Percentiles rank a stretch among this genome's conserved stretches.
Conservation (phyloP, 2,888 invertebrate species). For the Drosophila ochracea region DNA sequence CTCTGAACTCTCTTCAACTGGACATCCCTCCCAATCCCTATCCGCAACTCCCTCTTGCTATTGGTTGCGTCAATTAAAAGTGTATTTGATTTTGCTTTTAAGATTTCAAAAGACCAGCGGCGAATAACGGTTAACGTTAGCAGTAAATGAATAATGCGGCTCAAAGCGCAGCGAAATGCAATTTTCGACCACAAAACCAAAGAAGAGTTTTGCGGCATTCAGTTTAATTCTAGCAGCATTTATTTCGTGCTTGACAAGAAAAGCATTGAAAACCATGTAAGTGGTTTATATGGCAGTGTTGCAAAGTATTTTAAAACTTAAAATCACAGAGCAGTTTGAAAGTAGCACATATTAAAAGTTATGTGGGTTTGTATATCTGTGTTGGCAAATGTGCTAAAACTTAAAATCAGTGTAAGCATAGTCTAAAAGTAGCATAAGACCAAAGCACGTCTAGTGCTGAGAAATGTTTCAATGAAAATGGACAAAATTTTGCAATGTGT, state of each 20-base stretch:
- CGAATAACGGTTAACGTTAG: slow-evolving; percentile 50
- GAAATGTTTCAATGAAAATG: neutral
- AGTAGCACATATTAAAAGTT: neutral
- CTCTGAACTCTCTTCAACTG: slow-evolving; percentile 30
- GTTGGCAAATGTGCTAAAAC: neutral
- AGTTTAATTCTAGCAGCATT: slow-evolving; percentile 11
- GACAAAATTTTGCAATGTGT: neutral
- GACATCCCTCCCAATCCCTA: neutral
- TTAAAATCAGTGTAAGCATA: neutral
- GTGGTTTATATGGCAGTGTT: neutral
- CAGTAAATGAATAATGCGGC: slow-evolving; percentile 44
- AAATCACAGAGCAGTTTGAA: neutral
- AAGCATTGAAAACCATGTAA: neutral
- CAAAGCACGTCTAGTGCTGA: neutral
- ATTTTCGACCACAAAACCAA: slow-evolving; percentile 22
- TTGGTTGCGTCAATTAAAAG: slow-evolving; percentile 70
- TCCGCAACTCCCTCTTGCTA: neutral
- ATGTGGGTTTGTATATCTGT: neutral
- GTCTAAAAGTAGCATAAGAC: neutral
- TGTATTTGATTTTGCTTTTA: slow-evolving; percentile 44
- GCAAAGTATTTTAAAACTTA: neutral
- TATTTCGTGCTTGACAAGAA: slow-evolving; percentile 2
- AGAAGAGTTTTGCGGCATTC: slow-evolving; percentile 37
- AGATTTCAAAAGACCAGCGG: slow-evolving; percentile 21
- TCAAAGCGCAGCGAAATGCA: slow-evolving; percentile 52